Conservation (phyloP, 2,888 invertebrate genomes). For the Lysandra coridon region DNA sequence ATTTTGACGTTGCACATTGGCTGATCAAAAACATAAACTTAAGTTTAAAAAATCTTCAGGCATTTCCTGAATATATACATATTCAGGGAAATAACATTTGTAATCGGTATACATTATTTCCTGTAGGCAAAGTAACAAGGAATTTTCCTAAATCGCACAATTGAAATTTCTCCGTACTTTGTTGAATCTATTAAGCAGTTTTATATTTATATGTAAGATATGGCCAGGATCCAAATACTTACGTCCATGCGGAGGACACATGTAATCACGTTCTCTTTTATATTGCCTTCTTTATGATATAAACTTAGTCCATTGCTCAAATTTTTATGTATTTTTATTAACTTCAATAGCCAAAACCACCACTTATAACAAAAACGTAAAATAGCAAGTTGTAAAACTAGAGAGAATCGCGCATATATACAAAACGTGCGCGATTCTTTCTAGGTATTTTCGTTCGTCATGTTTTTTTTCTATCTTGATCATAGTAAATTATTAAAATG, state of each 20-base stretch:
- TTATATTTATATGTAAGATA: slow-evolving; percentile 31
- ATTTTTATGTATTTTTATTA: slow-evolving; percentile 18
- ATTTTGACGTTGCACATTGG: no score
- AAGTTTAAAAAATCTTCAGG: no score
- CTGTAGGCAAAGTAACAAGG: background rate
- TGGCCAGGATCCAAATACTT: slow-evolving; percentile 38
- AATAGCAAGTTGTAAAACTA: background rate
- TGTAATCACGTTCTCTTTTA: slow-evolving; percentile 19
- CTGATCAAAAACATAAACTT: no score
- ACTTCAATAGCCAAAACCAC: background rate
- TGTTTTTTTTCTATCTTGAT: no score
- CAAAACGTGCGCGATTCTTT: no score
- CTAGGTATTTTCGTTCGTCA: no score
- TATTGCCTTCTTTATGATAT: slow-evolving; percentile 14
- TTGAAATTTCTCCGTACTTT: background rate
- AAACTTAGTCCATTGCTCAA: slow-evolving; percentile 25
- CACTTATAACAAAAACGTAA: background rate
- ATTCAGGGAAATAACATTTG: no score
- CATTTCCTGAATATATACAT: no score
- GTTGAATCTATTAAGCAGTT: background rate
- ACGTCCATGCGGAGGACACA: slow-evolving; percentile 27
- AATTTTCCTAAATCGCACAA: background rate
- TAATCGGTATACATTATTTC: background rate
- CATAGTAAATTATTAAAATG: no score
- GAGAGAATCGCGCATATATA: no score